Conservation (phyloP, 2,113 vertebrate species). For the Antechinus flavipes region DNA sequence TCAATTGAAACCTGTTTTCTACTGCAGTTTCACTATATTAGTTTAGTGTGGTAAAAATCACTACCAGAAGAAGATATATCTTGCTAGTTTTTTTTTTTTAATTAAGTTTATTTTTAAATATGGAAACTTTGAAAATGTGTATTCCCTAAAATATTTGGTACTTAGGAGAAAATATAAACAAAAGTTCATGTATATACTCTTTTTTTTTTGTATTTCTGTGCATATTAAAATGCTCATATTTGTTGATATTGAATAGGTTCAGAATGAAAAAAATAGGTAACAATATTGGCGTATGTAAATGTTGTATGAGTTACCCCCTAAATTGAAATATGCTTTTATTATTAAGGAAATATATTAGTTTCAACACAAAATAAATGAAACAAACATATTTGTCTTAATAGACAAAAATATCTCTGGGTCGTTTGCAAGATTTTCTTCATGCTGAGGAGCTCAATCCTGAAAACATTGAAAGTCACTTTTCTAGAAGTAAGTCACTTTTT, state of each 20-base stretch:
- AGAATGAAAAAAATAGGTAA: conserved; percentile 21
- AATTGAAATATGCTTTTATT: neutral
- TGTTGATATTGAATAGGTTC: neutral
- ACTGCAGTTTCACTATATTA: neutral
- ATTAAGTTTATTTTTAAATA: neutral
- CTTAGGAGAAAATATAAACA: neutral
- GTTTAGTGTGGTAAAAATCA: neutral
- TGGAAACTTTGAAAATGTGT: neutral
- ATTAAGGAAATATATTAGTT: neutral
- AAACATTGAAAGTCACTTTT: conserved; percentile 69
- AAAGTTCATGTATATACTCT: neutral
- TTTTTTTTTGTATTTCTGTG: conserved; percentile 15
- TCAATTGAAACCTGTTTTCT: neutral
- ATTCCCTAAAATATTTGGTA: no score
- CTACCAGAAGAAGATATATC: neutral
- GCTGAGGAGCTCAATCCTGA: conserved; percentile 74
- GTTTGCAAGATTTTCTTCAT: conserved; percentile 77
- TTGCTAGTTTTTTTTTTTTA: conserved; percentile 24
- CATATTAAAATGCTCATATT: neutral
- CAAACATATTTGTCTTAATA: conserved; percentile 64
- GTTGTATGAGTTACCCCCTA: neutral
- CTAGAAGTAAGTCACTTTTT: conserved; percentile 71
- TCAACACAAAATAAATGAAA: neutral
- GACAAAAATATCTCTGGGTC: conserved; percentile 73
- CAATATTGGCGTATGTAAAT: neutral